Conservation (phyloP, 2,113 vertebrate species). For the Pedetes capensis region DNA sequence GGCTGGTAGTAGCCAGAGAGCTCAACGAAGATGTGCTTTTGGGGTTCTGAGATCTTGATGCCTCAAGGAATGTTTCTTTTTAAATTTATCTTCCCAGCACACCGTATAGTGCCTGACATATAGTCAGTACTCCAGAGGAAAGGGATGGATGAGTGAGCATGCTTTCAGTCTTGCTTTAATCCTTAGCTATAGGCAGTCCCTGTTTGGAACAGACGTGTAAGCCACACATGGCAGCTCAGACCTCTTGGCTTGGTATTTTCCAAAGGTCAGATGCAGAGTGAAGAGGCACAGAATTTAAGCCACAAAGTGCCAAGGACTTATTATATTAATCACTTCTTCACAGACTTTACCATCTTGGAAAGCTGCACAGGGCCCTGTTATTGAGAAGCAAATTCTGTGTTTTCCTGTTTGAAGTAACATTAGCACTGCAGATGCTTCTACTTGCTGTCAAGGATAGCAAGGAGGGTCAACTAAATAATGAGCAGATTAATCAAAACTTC, state of each 20-base stretch:
- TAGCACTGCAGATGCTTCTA: constrained; percentile 3
- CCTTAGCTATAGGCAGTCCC: neutral
- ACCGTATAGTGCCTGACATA: neutral
- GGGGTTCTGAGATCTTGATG: neutral
- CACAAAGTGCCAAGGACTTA: neutral
- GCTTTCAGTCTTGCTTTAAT: neutral
- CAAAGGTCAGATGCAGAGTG: neutral
- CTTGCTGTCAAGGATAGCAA: constrained; percentile 42
- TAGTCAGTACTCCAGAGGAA: neutral
- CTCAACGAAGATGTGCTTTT: neutral
- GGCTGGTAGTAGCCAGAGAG: neutral
- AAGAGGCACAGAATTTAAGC: neutral
- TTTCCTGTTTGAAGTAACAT: constrained; percentile 31
- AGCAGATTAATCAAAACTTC: constrained; percentile 75
- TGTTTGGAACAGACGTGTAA: neutral
- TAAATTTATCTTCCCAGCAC: neutral
- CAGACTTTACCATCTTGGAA: neutral
- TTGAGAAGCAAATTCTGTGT: neutral
- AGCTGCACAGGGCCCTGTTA: neutral
- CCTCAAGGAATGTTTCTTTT: neutral
- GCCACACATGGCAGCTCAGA: neutral
- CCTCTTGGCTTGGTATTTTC: neutral
- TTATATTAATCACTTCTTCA: neutral
- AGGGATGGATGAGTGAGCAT: neutral
- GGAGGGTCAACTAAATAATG: constrained; percentile 71